Evolutionary conservation across 2,113 vertebrate genomes (phyloP).

Genomic region (Embiotoca jacksoni): DNA sequence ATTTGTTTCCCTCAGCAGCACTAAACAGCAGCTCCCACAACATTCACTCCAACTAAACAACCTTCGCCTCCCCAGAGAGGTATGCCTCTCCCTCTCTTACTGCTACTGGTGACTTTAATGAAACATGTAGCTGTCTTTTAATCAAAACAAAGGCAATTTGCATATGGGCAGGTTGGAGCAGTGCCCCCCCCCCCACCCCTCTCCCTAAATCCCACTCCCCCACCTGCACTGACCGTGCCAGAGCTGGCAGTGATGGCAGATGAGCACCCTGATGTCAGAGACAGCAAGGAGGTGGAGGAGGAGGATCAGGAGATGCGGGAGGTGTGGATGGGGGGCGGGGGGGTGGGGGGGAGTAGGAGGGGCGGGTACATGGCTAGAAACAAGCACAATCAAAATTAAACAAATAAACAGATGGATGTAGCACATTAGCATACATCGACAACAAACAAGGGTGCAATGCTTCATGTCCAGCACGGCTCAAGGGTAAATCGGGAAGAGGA

Average conservation of each 20-base stretch:
- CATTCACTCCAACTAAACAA: slow-evolving; percentile 72
- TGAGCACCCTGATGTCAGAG: slow-evolving; percentile 44
- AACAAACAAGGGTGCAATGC: slow-evolving; percentile 60
- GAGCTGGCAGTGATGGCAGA: slow-evolving; percentile 62
- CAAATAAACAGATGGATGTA: slow-evolving; percentile 73
- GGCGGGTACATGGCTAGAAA: slow-evolving; percentile 54
- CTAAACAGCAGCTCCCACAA: slow-evolving; percentile 68
- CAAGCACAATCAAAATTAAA: slow-evolving; percentile 71
- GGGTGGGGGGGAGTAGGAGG: slow-evolving; percentile 32
- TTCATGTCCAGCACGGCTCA: slow-evolving; percentile 49
- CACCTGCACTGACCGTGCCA: slow-evolving; percentile 34
- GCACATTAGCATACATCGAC: slow-evolving; percentile 71
- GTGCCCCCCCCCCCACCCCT: slow-evolving; percentile 23
- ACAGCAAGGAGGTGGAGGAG: slow-evolving; percentile 14
- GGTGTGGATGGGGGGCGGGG: slow-evolving; percentile 40
- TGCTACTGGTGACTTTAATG: slow-evolving; percentile 71
- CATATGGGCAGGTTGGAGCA: slow-evolving; percentile 46
- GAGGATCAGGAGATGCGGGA: slow-evolving; percentile 16
- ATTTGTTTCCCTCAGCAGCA: slow-evolving; percentile 63
- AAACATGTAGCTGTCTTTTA: slow-evolving; percentile 80
- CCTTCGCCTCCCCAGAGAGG: slow-evolving; percentile 70
- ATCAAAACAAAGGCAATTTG: slow-evolving; percentile 83
- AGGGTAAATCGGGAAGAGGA: slow-evolving; percentile 61
- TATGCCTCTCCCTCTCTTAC: slow-evolving; percentile 49
- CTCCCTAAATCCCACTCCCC: not conserved